Evolutionary conservation across 2,113 vertebrate genomes (phyloP).

Genomic region (Sceloporus tristichus): DNA sequence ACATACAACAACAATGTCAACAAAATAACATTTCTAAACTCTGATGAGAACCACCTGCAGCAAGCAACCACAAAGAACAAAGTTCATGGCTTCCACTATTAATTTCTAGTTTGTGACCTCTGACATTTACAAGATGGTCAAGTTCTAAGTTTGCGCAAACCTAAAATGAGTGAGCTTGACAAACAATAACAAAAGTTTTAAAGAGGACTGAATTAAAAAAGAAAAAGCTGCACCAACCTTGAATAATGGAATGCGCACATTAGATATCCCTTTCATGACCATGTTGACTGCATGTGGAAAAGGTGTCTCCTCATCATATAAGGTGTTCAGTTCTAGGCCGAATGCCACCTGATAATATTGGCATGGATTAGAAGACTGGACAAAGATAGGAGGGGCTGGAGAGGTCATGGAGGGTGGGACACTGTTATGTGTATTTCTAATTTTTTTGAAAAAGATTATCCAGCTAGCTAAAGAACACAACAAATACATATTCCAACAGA

Average conservation of each 20-base stretch:
- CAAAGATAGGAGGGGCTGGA: neutral
- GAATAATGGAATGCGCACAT: slow-evolving; percentile 68
- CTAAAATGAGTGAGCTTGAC: neutral
- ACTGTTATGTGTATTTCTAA: neutral
- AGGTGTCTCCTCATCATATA: slow-evolving; percentile 70
- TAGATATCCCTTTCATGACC: slow-evolving; percentile 81
- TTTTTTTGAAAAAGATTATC: neutral
- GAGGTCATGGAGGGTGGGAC: no score
- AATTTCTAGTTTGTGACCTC: neutral
- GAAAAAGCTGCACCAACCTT: slow-evolving; percentile 68
- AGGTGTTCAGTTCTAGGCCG: slow-evolving; percentile 85
- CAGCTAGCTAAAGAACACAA: neutral
- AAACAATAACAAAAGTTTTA: neutral
- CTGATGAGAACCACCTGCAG: neutral
- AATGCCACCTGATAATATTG: slow-evolving; percentile 83
- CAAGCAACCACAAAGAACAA: neutral
- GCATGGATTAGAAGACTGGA: slow-evolving; percentile 23
- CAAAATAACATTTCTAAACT: neutral
- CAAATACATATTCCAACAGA: neutral
- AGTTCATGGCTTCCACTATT: neutral
- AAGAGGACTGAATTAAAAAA: neutral
- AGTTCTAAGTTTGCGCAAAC: neutral
- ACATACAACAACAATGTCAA: no score
- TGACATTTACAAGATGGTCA: neutral
- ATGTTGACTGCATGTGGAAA: slow-evolving; percentile 82